These are phyloP conservation scores for Lepus timidus DNA, from an alignment of 2,113 vertebrate genomes.

Conservation along the genomic window DNA sequence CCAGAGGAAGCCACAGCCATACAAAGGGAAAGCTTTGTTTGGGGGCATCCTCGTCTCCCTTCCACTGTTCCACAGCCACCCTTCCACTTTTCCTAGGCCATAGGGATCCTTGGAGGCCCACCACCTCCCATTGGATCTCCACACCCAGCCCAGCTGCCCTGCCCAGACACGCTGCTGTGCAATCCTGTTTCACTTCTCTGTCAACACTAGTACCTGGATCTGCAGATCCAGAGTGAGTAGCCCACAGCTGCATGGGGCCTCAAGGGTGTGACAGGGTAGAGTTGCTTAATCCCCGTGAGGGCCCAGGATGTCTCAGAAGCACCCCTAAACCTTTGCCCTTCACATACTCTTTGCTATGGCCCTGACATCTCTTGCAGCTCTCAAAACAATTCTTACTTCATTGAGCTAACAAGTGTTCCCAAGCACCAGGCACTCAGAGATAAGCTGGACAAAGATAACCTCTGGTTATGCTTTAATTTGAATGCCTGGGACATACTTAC, in stretches of 20 bases:
- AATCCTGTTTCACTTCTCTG: not conserved
- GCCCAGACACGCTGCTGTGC: not conserved
- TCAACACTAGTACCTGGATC: not conserved
- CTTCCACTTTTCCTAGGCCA: not conserved
- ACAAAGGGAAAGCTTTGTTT: not conserved
- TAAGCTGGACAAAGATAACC: not conserved
- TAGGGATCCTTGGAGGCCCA: too few relatives aligned
- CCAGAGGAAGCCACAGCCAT: not conserved
- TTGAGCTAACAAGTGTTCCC: not conserved
- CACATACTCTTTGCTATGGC: not conserved
- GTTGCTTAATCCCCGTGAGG: not conserved
- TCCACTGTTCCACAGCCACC: too few relatives aligned
- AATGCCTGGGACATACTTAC: not conserved
- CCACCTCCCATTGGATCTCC: not conserved
- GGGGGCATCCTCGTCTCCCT: too few relatives aligned
- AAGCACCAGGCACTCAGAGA: not conserved
- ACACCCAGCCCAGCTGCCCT: not conserved
- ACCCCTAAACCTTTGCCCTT: not conserved
- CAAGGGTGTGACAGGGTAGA: not conserved
- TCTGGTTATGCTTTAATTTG: conserved; percentile 9
- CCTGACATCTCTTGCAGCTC: not conserved
- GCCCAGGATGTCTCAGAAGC: not conserved
- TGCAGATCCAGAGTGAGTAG: not conserved
- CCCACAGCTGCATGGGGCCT: not conserved
- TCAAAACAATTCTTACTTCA: not conserved